Evolutionary conservation across 2,113 vertebrate species (phyloP).

Genomic region (Epinephelus moara): DNA sequence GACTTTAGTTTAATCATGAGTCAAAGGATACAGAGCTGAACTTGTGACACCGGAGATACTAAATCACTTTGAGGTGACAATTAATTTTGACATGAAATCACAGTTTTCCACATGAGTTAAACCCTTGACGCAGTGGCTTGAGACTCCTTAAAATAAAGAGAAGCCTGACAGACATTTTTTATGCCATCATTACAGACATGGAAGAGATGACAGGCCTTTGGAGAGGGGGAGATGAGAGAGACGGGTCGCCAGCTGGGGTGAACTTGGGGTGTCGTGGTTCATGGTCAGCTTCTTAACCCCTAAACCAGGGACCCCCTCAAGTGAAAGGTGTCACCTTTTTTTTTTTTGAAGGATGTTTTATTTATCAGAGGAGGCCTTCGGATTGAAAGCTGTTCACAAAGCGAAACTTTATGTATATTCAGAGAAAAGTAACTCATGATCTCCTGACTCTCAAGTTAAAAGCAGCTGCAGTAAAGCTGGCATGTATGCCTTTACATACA

Average conservation of each 20-base stretch:
- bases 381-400: not conserved
- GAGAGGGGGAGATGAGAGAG: not conserved
- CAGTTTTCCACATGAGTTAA: not conserved
- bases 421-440: not conserved
- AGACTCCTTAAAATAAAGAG: conserved; percentile 9
- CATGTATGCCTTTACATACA: not conserved
- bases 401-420: not conserved
- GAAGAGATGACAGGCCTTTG: not conserved
- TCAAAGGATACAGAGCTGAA: conserved; percentile 3
- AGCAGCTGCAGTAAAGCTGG: not conserved
- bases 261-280: not conserved
- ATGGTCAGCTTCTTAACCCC: not conserved
- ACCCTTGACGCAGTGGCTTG: not conserved
- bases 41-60: not conserved
- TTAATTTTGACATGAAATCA: not conserved
- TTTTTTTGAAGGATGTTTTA: not conserved
- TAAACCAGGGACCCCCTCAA: not conserved
- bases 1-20: conserved; percentile 8
- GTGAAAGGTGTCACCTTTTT: not conserved
- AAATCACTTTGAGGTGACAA: conserved; percentile 4
- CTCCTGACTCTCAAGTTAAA: not conserved
- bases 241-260: not conserved
- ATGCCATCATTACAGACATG: not conserved
- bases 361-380: not conserved
- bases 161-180: not conserved